Evolutionary conservation across 2,113 vertebrate genomes (phyloP), one percentile per base, ranked within the genome.

Genomic region (Chascanopsetta lugubris): DNA sequence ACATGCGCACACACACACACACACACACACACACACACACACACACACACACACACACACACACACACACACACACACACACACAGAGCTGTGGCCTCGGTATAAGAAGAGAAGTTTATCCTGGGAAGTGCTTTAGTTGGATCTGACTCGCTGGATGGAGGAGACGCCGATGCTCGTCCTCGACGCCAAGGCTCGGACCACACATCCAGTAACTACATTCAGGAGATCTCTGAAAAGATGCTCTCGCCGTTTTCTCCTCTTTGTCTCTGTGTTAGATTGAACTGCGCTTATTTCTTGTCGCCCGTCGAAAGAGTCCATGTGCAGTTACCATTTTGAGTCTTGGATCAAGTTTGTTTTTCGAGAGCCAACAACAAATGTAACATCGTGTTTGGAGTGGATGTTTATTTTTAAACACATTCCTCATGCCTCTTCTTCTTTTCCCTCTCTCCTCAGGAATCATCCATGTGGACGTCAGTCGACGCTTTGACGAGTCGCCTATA

Each of bases 71-170:
- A 24, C 34, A 46, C 50, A 58, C 75, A 45, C 26, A 51, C 74
- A 55, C 47, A 43, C 57, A 13, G 32, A 61, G 63, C 56, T 54
- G 27, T 43, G 68, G 50, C 62, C 46, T 50, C 61, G 38, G 50
- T 89, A 89, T 89, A 88, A 90, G 79, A 85, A 77, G 65, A 57
- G 66, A 72, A 46, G 70, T 73, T 80, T 75, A 49, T 60, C 29
- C 48, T 50, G 42, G 24, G 53, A 66, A 58, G 55, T 55, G 27
- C 58, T n/a, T 80, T 62, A 74, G 63, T 85, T 62, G 65, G 43
- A 68, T 60, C 48, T 66, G 51, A 40, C 67, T 74, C 8, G 50
- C 61, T 72, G 72, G 64, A 82, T 74, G 69, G 27, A 69, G 55
- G 45, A 69, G 55, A 42, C 18, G 21, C 51, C 50, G 34, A 46